phyloP scores from a whole-genome alignment of 2,888 invertebrate species.

The Synanthedon andrenaeformis region DNA sequence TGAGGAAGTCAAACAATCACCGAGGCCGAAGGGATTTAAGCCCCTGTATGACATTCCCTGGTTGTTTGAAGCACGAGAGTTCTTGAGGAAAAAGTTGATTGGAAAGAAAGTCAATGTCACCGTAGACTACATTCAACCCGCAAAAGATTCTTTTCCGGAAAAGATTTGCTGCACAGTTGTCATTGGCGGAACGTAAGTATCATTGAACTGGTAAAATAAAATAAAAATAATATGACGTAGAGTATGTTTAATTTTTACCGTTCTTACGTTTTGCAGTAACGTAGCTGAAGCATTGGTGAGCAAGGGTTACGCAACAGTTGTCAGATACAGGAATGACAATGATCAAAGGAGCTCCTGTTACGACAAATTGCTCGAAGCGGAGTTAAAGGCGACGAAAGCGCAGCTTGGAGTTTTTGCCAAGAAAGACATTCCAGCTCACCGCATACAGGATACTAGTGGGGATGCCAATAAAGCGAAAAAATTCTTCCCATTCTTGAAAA shows the following conservation, averaged over 20 bases:
- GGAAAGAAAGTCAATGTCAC: conserved; percentile 94
- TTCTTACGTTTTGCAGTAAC: conserved; percentile 71
- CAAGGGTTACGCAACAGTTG: conserved; percentile 93
- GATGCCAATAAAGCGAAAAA: conserved; percentile 88
- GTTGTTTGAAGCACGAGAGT: conserved; percentile 99
- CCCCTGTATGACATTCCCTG: conserved; percentile 98
- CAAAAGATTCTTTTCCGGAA: conserved; percentile 93
- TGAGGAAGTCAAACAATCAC: conserved; percentile 77
- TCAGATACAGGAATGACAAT: conserved; percentile 94
- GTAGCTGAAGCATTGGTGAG: conserved; percentile 93
- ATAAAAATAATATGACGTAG: not conserved
- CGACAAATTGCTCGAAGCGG: conserved; percentile 92
- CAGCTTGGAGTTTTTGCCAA: conserved; percentile 83
- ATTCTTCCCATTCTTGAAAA: conserved; percentile 92
- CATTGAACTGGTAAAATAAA: not conserved
- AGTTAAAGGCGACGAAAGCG: conserved; percentile 91
- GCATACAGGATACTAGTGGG: conserved; percentile 87
- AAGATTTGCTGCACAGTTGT: conserved; percentile 95
- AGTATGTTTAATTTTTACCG: not conserved
- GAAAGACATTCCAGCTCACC: conserved; percentile 86
- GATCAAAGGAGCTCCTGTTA: conserved; percentile 95
- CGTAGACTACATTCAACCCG: conserved; percentile 97
- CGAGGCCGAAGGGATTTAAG: conserved; percentile 80
- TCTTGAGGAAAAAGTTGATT: conserved; percentile 92
- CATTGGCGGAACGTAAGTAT: conserved; percentile 70